Percentiles rank a stretch among this genome's conserved stretches.
phyloP scores from a whole-genome alignment of 1,140 invertebrate genomes.

The Sarcophaga peregrina region DNA sequence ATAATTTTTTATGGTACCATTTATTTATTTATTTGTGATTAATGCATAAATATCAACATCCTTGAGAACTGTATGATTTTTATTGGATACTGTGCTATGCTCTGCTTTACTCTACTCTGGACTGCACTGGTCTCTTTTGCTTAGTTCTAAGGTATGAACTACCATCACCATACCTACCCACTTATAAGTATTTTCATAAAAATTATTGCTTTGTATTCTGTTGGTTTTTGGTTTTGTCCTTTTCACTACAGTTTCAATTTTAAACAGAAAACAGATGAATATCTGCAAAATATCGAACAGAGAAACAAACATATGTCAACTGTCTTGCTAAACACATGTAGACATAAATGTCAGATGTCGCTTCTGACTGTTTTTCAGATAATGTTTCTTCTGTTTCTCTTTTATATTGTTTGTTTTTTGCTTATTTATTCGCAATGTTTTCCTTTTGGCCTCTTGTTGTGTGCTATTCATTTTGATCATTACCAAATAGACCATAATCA shows the following conservation, averaged over 20 bases:
- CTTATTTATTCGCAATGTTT: too few species aligned
- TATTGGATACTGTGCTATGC: constrained; percentile 9
- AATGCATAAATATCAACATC: constrained; percentile 40
- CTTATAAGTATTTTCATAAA: neutral
- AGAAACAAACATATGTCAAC: constrained; percentile 55
- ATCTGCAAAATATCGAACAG: neutral
- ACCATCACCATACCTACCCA: neutral
- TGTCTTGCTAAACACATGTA: constrained; percentile 66
- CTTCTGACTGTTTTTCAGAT: constrained; percentile 20
- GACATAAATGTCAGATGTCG: constrained; percentile 63
- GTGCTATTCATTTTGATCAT: neutral
- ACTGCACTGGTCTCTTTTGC: neutral
- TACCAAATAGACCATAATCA: constrained; percentile 38
- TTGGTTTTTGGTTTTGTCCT: neutral
- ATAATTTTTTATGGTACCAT: neutral
- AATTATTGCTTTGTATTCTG: too few species aligned
- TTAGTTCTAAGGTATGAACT: neutral
- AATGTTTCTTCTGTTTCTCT: constrained; percentile 18
- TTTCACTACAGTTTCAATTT: neutral
- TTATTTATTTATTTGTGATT: constrained; percentile 34
- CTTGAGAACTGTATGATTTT: constrained; percentile 40
- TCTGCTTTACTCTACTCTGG: too few species aligned
- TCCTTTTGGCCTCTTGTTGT: too few species aligned
- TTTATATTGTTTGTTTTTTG: neutral
- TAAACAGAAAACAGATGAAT: neutral